Evolutionary conservation across 1,140 invertebrate genomes (phyloP).

Genomic region (Drosophila sproati): DNA sequence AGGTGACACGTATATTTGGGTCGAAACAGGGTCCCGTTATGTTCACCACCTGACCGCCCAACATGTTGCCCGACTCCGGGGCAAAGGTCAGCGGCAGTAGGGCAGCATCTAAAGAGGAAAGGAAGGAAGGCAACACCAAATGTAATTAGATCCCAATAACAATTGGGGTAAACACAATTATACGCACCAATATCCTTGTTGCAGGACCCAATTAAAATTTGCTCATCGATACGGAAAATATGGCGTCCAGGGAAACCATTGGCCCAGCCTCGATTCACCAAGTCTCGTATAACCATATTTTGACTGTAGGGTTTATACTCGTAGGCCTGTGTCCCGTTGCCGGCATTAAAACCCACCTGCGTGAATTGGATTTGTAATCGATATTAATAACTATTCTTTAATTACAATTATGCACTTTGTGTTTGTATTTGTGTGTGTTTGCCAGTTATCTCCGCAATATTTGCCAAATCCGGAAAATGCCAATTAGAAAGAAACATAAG

Average conservation of each 20-base stretch:
- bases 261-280: slow-evolving; percentile 93
- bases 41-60: slow-evolving; percentile 93
- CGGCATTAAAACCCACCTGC: slow-evolving; percentile 97
- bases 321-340: slow-evolving; percentile 95
- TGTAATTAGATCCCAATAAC: slow-evolving; percentile 36
- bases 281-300: slow-evolving; percentile 91
- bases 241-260: slow-evolving; percentile 95
- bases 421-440: background rate
- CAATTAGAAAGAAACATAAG: slow-evolving; percentile 2
- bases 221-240: slow-evolving; percentile 97
- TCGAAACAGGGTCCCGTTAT: slow-evolving; percentile 97
- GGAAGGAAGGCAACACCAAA: slow-evolving; percentile 18
- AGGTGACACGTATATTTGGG: slow-evolving; percentile 90
- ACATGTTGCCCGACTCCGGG: slow-evolving; percentile 97
- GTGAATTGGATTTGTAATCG: slow-evolving; percentile 47
- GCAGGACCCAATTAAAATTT: slow-evolving; percentile 95
- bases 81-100: slow-evolving; percentile 93
- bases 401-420: background rate
- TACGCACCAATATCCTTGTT: slow-evolving; percentile 93
- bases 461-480: background rate
- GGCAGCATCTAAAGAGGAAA: slow-evolving; percentile 88
- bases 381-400: slow-evolving; percentile 12
- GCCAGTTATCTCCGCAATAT: background rate
- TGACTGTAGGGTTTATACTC: slow-evolving; percentile 97
- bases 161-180: slow-evolving; percentile 13